Evolutionary conservation across 2,113 vertebrate genomes (phyloP).

Genomic region (Xiphorhynchus elegans): DNA sequence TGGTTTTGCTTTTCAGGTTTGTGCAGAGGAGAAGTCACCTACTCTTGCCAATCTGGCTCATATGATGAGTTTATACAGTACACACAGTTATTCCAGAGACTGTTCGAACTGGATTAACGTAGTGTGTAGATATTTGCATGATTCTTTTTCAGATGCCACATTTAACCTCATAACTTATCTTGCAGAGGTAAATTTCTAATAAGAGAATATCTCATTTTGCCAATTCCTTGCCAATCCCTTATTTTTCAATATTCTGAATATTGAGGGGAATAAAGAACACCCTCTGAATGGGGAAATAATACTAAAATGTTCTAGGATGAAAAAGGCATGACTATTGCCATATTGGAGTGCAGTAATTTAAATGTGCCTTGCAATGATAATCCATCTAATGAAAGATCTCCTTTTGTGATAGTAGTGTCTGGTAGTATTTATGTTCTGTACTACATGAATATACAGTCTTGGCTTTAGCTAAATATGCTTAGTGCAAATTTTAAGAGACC

Average conservation of each 20-base stretch:
- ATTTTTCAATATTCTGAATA: not conserved
- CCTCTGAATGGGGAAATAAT: not conserved
- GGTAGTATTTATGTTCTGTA: not conserved
- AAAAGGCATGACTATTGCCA: not conserved
- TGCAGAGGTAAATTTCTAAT: slow-evolving; percentile 86
- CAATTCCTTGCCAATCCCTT: not conserved
- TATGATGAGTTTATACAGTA: slow-evolving; percentile 98
- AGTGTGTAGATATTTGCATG: slow-evolving; percentile 95
- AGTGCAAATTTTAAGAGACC: not conserved
- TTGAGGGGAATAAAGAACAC: not conserved
- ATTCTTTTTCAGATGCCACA: slow-evolving; percentile 93
- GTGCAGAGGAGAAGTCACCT: slow-evolving; percentile 91
- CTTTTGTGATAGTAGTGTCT: not conserved
- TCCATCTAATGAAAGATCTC: not conserved
- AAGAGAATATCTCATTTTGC: not conserved
- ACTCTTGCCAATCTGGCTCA: slow-evolving; percentile 95
- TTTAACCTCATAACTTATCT: slow-evolving; percentile 94
- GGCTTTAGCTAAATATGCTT: not conserved
- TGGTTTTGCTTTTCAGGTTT: slow-evolving; percentile 75
- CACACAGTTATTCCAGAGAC: slow-evolving; percentile 96
- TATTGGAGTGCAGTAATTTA: not conserved
- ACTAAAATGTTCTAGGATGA: not conserved
- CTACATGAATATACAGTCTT: not conserved
- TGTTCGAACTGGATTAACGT: slow-evolving; percentile 98
- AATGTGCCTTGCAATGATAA: not conserved